These are phyloP conservation scores for Rhynchomys soricoides DNA, from an alignment of 2,113 vertebrate genomes.

Conservation along the genomic window DNA sequence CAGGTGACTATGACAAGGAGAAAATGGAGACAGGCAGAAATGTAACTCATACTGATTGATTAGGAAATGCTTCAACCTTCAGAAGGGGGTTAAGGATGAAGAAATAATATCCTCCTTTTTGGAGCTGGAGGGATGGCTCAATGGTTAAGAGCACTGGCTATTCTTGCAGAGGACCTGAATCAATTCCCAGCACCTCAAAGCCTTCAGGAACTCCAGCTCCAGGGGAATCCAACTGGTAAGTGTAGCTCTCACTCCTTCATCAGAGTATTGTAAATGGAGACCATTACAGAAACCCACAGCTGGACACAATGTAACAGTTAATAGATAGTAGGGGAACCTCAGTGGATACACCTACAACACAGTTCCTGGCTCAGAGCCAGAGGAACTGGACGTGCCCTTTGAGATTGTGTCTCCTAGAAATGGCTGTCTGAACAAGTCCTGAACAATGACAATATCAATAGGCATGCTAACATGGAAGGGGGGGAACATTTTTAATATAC, in stretches of 20 bases:
- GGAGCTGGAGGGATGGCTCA: background rate
- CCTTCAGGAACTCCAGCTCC: background rate
- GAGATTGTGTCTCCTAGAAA: background rate
- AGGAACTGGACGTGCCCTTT: background rate
- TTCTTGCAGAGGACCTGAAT: background rate
- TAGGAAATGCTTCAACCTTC: background rate
- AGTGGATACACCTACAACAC: background rate
- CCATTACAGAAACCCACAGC: background rate
- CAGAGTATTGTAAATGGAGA: background rate
- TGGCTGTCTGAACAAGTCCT: background rate
- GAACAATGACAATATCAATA: background rate
- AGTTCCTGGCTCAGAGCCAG: background rate
- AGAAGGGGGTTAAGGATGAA: background rate
- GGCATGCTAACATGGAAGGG: background rate
- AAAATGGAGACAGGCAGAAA: background rate
- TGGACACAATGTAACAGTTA: background rate
- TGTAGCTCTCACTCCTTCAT: background rate
- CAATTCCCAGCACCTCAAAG: background rate
- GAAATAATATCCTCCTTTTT: background rate
- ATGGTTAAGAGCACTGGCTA: background rate
- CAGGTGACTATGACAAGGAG: background rate
- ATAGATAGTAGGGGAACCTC: background rate
- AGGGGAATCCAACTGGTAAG: background rate
- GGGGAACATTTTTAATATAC: background rate
- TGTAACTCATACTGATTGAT: background rate